Conservation (phyloP, 2,888 invertebrate genomes). For the Tetheella fluctuosa region DNA sequence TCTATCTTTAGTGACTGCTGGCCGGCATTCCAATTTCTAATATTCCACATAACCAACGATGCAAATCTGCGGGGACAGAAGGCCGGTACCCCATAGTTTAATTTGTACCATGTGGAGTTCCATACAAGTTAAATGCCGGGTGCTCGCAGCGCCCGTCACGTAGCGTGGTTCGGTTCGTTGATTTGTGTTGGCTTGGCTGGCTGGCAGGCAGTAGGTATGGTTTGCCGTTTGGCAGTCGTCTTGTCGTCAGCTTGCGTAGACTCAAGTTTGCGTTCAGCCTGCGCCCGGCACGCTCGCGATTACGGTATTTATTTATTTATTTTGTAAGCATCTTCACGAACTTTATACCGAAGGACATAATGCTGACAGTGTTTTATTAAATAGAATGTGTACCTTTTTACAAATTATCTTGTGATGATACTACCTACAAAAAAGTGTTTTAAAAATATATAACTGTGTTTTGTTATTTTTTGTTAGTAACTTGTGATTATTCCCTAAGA, state of each 20-base stretch:
- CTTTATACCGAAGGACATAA: neutral
- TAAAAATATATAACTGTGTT: too few species aligned
- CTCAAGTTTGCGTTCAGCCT: neutral
- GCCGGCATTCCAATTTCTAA: too few species aligned
- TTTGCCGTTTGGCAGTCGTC: neutral
- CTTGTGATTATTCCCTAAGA: neutral
- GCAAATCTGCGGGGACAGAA: too few species aligned
- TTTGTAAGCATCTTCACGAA: neutral
- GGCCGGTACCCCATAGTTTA: neutral
- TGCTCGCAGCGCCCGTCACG: neutral
- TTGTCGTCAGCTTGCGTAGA: neutral
- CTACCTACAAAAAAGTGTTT: too few species aligned
- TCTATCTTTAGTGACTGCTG: too few species aligned
- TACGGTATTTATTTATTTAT: neutral
- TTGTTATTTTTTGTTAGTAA: conserved; percentile 1
- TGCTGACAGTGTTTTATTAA: neutral
- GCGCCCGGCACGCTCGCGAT: neutral
- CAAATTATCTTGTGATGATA: neutral
- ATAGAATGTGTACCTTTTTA: neutral
- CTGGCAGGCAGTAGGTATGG: neutral
- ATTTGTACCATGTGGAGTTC: neutral
- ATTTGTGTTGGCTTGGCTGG: neutral
- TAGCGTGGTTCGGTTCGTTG: neutral
- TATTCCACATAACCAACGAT: too few species aligned
- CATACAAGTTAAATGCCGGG: neutral